A percentile compares a stretch with the other conserved stretches of the same genome.
These are phyloP conservation scores for Muraenolepis orangiensis DNA, from an alignment of 2,797 vertebrate genomes.

Conservation along the genomic window DNA sequence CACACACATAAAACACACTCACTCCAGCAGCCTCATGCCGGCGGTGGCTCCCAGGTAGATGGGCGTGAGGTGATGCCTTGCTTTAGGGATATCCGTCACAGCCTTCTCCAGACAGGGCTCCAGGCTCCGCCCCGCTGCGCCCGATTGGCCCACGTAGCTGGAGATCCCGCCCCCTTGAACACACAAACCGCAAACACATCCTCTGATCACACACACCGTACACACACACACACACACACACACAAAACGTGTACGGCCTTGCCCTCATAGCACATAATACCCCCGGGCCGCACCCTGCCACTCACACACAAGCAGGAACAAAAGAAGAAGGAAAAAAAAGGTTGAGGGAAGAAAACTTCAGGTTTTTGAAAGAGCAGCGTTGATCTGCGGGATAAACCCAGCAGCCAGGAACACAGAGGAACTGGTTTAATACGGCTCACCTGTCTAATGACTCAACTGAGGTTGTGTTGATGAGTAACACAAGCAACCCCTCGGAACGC, in stretches of 20 bases:
- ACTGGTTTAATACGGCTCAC: too few relatives aligned
- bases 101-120: conserved; percentile 75
- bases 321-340: background rate
- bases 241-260: background rate
- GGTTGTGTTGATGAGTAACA: background rate
- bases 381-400: background rate
- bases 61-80: conserved; percentile 69
- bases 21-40: conserved; percentile 74
- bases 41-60: conserved; percentile 86
- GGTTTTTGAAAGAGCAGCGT: background rate
- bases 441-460: background rate
- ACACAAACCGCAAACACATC: background rate
- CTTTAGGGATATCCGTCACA: conserved; percentile 67
- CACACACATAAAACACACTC: conserved; percentile 32
- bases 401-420: background rate
- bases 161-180: conserved; percentile 80
- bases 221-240: background rate
- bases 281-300: background rate
- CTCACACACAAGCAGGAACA: background rate
- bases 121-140: conserved; percentile 71
- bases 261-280: background rate
- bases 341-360: too few relatives aligned
- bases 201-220: background rate
- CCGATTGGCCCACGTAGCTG: conserved; percentile 68
- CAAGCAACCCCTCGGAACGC: background rate